Base-by-base conservation (phyloP, 2,797 vertebrate genomes). In the Brachyalestes nurse region DNA sequence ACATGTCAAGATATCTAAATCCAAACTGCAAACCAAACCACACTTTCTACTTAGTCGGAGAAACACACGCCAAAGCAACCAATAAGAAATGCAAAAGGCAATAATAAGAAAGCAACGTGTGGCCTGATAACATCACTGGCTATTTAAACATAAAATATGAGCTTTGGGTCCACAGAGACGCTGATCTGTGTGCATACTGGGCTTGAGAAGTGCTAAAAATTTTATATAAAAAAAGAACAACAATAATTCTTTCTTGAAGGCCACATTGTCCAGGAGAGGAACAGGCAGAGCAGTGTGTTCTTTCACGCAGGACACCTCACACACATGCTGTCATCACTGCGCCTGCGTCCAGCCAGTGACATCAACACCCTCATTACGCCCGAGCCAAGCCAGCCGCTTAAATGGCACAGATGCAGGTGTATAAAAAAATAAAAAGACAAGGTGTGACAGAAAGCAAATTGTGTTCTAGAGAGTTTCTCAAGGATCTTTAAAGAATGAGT, bases 391-490 rank as follows among this genome's bases (percentile, higher is more conserved):
- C 60, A 47, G 45, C 64, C 16, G 40, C 51, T 17, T 7, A 42
- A 78, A 67, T 80, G 84, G 86, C 12, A 4, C 14, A 72, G 86
- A 87, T 28, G 75, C 16, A 19, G 9, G 55, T 12, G 1, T 40
- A n/a, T n/a, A n/a, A 84, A 80, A 34, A 85, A 81, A 90, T 86
- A 88, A 88, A 90, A 83, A 88, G 87, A 87, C 65, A 79, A 92
- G 88, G 88, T 90, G 90, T 88, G 84, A 90, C 78, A 55, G 74
- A 84, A 76, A 86, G 64, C 23, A 72, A 76, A 84, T 61, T 79
- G 82, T 77, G 51, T 77, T 81, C 21, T 16, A 62, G 73, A 79
- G 1, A 53, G 60, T 87, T 89, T 86, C 86, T 87, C 2, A 72
- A 87, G 87, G 85, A 85, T 80, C 88, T 80, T 87, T 86, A 85